phyloP scores from a whole-genome alignment of 2,888 invertebrate species.

The Dolomedes plantarius region DNA sequence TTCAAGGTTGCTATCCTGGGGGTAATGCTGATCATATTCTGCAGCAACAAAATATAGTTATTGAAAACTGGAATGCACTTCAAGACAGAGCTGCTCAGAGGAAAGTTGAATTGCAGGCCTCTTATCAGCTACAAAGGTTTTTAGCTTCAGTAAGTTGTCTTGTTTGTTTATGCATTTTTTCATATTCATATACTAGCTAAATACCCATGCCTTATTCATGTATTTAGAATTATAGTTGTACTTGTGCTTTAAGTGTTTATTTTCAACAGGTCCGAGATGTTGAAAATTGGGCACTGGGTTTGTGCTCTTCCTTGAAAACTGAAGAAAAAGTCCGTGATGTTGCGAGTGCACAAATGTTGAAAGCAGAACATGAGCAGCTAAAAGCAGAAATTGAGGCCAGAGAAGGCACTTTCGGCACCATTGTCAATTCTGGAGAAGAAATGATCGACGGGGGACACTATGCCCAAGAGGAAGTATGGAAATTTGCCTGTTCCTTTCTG shows the following conservation, averaged over 20 bases:
- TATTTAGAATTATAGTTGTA: too few relatives aligned
- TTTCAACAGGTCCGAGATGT: conserved; percentile 86
- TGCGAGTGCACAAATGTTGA: conserved; percentile 86
- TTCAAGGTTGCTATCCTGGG: conserved; percentile 81
- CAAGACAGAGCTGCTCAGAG: conserved; percentile 89
- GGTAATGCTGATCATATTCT: conserved; percentile 90
- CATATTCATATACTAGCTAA: too few relatives aligned
- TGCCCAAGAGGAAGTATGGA: conserved; percentile 80
- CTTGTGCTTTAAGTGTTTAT: too few relatives aligned
- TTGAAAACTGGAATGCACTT: conserved; percentile 88
- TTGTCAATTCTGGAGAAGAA: conserved; percentile 85
- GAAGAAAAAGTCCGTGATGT: conserved; percentile 88
- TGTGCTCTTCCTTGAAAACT: conserved; percentile 86
- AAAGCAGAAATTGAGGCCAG: conserved; percentile 92
- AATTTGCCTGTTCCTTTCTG: too few relatives aligned
- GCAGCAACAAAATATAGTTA: conserved; percentile 89
- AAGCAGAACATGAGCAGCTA: conserved; percentile 88
- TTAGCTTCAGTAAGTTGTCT: conserved; percentile 82
- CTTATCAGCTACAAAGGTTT: conserved; percentile 92
- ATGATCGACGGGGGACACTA: conserved; percentile 92
- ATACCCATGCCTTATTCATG: too few relatives aligned
- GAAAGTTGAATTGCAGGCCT: conserved; percentile 88
- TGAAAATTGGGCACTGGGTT: conserved; percentile 89
- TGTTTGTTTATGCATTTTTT: not conserved
- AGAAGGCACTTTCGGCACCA: conserved; percentile 86